phyloP scores from a whole-genome alignment of 35 echinoderm and acorn worm species.

The Holothuria glaberrima region DNA sequence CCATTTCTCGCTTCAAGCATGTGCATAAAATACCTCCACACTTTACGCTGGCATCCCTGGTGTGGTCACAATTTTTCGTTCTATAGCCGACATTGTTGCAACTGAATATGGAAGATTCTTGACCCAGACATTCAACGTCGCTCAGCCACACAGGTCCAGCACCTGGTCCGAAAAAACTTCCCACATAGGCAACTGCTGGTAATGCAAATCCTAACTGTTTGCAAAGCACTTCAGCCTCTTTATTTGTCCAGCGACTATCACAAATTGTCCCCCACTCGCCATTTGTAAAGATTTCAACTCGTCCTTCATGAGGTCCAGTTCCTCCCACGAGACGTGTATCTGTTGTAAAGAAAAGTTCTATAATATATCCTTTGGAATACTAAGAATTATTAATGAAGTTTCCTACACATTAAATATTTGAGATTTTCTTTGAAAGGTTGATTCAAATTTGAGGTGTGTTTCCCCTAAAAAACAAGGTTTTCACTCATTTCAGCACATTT shows the following conservation, averaged over 20 bases:
- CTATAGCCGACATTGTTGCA: not conserved
- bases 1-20: too few relatives aligned
- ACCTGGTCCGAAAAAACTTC: slow-evolving; percentile 21
- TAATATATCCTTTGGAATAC: too few relatives aligned
- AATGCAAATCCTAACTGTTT: slow-evolving; percentile 27
- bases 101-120: slow-evolving; percentile 5
- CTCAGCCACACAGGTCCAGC: slow-evolving; percentile 17
- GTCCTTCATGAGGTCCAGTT: not conserved
- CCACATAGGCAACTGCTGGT: not conserved
- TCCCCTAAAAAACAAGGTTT: too few relatives aligned
- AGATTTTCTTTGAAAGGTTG: too few relatives aligned
- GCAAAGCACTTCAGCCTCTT: slow-evolving; percentile 12
- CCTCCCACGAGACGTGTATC: not conserved
- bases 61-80: too few relatives aligned
- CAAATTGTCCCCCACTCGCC: slow-evolving; percentile 5
- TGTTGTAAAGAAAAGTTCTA: too few relatives aligned
- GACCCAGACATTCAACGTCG: slow-evolving; percentile 25
- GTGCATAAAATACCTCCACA: too few relatives aligned
- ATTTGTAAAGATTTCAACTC: not conserved
- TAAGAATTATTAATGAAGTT: too few relatives aligned
- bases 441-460: too few relatives aligned
- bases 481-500: too few relatives aligned
- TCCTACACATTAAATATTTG: too few relatives aligned
- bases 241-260: not conserved
- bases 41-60: too few relatives aligned